Evolutionary conservation across 2,888 invertebrate genomes (phyloP).

Genomic region (Scelioninae gen. 1): DNA sequence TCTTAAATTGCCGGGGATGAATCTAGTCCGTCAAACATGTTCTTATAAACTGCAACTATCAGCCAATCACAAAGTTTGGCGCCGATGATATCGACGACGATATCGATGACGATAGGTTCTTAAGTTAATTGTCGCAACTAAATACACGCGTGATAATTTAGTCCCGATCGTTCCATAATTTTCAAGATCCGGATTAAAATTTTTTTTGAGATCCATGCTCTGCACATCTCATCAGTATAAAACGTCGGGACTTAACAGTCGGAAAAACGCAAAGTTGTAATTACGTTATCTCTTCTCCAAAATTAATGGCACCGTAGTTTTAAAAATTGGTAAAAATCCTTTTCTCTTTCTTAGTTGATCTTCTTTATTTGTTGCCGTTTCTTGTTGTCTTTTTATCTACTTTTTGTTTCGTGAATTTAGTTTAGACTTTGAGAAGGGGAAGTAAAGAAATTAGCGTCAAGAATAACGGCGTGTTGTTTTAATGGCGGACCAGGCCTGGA

Average conservation of each 20-base stretch:
- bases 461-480: slow-evolving; percentile 43
- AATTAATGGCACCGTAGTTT: slow-evolving; percentile 16
- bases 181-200: neutral
- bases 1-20: too few relatives aligned
- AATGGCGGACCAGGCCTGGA: slow-evolving; percentile 19
- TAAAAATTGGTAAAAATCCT: slow-evolving; percentile 15
- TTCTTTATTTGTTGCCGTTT: neutral
- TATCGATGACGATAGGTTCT: too few relatives aligned
- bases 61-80: too few relatives aligned
- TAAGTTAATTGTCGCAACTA: too few relatives aligned
- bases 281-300: slow-evolving; percentile 21
- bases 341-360: neutral
- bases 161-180: slow-evolving; percentile 21
- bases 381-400: slow-evolving; percentile 1
- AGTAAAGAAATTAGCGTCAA: slow-evolving; percentile 27
- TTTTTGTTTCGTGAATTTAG: slow-evolving; percentile 1
- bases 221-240: slow-evolving; percentile 19
- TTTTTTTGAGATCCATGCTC: neutral
- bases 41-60: too few relatives aligned
- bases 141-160: too few relatives aligned
- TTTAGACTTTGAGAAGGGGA: neutral
- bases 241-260: slow-evolving; percentile 20
- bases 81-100: too few relatives aligned
- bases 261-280: slow-evolving; percentile 36
- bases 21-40: too few relatives aligned